A percentile compares a stretch with the other conserved stretches of the same genome.
Evolutionary conservation across 2,113 vertebrate species (phyloP).

Genomic region (Probosciger aterrimus): DNA sequence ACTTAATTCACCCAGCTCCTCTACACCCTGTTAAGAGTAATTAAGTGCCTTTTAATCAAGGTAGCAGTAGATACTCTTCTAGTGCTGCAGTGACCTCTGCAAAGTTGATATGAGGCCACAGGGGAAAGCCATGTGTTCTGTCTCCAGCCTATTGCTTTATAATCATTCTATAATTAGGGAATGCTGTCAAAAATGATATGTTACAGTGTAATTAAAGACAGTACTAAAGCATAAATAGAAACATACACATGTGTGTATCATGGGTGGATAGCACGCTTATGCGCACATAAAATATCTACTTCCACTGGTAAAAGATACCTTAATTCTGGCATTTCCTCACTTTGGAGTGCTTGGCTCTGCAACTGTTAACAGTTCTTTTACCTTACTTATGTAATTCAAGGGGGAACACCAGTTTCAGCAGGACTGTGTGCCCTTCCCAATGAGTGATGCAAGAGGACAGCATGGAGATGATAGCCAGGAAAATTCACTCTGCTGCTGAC

Average conservation of each 20-base stretch:
- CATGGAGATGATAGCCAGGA: accelerated
- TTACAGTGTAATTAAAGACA: not conserved
- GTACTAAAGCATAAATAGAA: not conserved
- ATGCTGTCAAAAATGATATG: not conserved
- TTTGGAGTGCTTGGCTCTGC: not conserved
- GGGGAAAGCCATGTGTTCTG: not conserved
- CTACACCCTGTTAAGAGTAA: not conserved
- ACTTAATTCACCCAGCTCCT: not conserved
- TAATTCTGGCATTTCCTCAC: not conserved
- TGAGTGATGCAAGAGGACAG: accelerated
- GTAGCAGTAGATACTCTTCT: not conserved
- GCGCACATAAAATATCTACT: not conserved
- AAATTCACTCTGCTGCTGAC: not conserved
- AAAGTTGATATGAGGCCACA: not conserved
- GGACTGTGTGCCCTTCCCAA: not conserved
- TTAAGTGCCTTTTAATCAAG: not conserved
- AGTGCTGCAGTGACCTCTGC: not conserved
- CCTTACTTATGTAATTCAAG: not conserved
- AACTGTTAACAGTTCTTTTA: not conserved
- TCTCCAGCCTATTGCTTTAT: not conserved
- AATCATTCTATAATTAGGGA: not conserved
- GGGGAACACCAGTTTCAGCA: not conserved
- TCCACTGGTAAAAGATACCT: not conserved
- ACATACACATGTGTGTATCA: not conserved
- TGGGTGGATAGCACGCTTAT: not conserved